Evolutionary conservation across 2,888 invertebrate species (phyloP).

Genomic region (Lypha dubia): DNA sequence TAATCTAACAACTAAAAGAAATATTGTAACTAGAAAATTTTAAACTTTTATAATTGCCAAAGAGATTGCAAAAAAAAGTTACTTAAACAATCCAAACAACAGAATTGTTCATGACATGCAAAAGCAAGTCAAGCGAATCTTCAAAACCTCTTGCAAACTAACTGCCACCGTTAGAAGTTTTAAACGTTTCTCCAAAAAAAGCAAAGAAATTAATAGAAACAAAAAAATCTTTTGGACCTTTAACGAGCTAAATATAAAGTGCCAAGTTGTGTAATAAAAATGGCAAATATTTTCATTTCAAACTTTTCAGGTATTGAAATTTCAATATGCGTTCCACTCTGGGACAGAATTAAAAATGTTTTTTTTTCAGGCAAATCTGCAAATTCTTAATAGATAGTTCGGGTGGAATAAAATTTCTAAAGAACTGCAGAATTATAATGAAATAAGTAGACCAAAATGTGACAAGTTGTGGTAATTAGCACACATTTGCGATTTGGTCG

Average conservation of each 20-base stretch:
- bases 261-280: constrained; percentile 29
- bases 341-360: no score
- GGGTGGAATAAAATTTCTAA: no score
- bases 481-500: no score
- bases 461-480: no score
- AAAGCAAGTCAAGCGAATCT: neutral
- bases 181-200: neutral
- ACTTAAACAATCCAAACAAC: constrained; percentile 30
- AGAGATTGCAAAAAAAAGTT: constrained; percentile 10
- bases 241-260: constrained; percentile 12
- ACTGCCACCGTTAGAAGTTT: neutral
- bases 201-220: neutral
- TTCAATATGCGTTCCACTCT: constrained; percentile 28
- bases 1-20: neutral
- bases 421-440: no score
- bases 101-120: constrained; percentile 1
- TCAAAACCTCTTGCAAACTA: neutral
- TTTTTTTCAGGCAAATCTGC: no score
- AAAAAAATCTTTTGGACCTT: neutral
- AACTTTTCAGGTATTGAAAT: constrained; percentile 43
- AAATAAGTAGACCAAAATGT: no score
- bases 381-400: no score
- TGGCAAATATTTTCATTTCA: constrained; percentile 23
- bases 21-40: neutral
- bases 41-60: neutral